A percentile compares a stretch with the other conserved stretches of the same genome.
These are phyloP conservation scores for Sphaerophoria taeniata DNA, from an alignment of 2,888 invertebrate species.

Conservation along the genomic window DNA sequence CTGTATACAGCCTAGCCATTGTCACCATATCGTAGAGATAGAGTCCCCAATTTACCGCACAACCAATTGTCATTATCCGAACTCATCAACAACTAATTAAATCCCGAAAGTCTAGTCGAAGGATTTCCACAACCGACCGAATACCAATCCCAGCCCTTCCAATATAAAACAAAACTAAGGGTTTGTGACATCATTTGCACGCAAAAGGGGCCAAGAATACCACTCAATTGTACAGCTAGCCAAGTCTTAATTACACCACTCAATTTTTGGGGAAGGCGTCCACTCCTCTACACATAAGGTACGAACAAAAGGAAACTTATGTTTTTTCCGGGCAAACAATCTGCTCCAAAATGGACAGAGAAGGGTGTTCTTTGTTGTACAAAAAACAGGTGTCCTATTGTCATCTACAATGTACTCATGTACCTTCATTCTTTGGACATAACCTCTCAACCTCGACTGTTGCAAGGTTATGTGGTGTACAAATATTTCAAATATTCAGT, in stretches of 20 bases:
- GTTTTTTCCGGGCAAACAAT: not conserved
- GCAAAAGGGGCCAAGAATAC: conserved; percentile 34
- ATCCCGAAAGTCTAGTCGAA: conserved; percentile 41
- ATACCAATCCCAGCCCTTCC: not conserved
- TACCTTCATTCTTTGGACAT: conserved; percentile 32
- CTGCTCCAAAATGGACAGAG: not conserved
- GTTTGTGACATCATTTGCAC: conserved; percentile 30
- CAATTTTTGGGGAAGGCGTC: conserved; percentile 34
- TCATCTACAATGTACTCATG: conserved; percentile 11
- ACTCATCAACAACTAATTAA: conserved; percentile 71
- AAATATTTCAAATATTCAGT: conserved; percentile 31
- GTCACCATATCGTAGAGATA: not conserved
- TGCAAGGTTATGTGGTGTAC: not conserved
- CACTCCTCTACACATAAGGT: not conserved
- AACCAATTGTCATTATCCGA: conserved; percentile 66
- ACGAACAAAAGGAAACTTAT: conserved; percentile 11
- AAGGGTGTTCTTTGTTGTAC: conserved; percentile 7
- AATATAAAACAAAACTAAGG: not conserved
- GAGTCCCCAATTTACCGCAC: conserved; percentile 17
- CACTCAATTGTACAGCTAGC: conserved; percentile 54
- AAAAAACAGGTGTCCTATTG: conserved; percentile 44
- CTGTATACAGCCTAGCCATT: not conserved
- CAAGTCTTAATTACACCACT: conserved; percentile 62
- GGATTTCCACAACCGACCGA: conserved; percentile 20
- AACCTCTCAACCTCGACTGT: not conserved